Evolutionary conservation across 2,113 vertebrate genomes (phyloP).

Genomic region (Axis porcinus): DNA sequence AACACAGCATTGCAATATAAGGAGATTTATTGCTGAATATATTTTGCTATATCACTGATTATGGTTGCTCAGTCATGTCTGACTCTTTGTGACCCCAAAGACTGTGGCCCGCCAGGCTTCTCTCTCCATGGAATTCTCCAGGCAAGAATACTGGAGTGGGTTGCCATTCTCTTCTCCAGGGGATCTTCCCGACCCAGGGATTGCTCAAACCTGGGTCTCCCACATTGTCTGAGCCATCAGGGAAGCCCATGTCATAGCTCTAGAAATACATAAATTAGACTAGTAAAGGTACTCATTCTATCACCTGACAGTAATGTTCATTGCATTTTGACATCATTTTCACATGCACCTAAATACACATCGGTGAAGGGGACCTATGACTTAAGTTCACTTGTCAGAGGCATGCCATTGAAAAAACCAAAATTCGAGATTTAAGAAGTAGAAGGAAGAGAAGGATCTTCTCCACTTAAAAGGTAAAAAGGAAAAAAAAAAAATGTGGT

Average conservation of each 20-base stretch:
- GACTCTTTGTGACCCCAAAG: neutral
- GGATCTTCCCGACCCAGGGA: neutral
- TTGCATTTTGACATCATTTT: neutral
- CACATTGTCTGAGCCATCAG: neutral
- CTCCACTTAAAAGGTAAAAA: neutral
- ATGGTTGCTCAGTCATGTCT: neutral
- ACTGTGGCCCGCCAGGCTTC: neutral
- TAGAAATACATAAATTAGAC: neutral
- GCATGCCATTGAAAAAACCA: neutral
- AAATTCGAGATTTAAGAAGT: neutral
- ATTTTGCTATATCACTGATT: neutral
- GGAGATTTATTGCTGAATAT: neutral
- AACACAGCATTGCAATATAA: neutral
- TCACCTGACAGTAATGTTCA: neutral
- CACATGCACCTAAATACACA: neutral
- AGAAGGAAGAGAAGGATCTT: neutral
- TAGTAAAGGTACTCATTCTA: neutral
- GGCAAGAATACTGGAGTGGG: neutral
- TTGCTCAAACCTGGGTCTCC: fast-evolving
- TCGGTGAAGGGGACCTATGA: neutral
- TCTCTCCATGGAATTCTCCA: neutral
- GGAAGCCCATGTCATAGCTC: neutral
- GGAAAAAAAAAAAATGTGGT: neutral
- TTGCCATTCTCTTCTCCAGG: neutral
- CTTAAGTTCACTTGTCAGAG: neutral